Percentiles rank a stretch among this genome's conserved stretches.
Evolutionary conservation across 2,113 vertebrate species (phyloP).

Genomic region (Sander lucioperca): DNA sequence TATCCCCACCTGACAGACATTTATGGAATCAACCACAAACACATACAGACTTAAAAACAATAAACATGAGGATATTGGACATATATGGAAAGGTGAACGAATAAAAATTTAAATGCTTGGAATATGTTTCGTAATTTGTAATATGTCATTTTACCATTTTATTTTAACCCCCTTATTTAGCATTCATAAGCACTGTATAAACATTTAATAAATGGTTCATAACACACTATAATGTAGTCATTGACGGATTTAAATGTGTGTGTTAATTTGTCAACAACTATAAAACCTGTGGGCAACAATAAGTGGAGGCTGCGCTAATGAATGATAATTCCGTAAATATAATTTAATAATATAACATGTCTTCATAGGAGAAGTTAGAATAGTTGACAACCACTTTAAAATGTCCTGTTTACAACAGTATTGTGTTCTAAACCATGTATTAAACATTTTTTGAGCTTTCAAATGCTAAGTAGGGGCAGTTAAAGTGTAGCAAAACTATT

Average conservation of each 20-base stretch:
- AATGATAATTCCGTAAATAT: not conserved
- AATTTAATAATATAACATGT: not conserved
- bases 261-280: not conserved
- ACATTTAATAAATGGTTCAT: not conserved
- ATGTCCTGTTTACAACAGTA: not conserved
- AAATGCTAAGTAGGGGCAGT: not conserved
- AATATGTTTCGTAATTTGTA: not conserved
- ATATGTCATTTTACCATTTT: not conserved
- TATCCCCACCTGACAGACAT: slow-evolving; percentile 4
- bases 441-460: not conserved
- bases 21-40: not conserved
- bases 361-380: not conserved
- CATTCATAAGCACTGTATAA: not conserved
- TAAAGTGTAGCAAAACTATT: not conserved
- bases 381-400: not conserved
- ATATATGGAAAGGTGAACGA: not conserved
- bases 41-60: not conserved
- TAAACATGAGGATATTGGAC: not conserved
- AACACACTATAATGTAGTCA: not conserved
- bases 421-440: not conserved
- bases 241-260: not conserved
- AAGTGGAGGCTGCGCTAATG: no score
- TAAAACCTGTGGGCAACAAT: not conserved
- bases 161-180: not conserved
- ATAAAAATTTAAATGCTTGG: not conserved